These are phyloP conservation scores for Phortica okadai DNA, from an alignment of 2,888 invertebrate genomes.

Conservation along the genomic window DNA sequence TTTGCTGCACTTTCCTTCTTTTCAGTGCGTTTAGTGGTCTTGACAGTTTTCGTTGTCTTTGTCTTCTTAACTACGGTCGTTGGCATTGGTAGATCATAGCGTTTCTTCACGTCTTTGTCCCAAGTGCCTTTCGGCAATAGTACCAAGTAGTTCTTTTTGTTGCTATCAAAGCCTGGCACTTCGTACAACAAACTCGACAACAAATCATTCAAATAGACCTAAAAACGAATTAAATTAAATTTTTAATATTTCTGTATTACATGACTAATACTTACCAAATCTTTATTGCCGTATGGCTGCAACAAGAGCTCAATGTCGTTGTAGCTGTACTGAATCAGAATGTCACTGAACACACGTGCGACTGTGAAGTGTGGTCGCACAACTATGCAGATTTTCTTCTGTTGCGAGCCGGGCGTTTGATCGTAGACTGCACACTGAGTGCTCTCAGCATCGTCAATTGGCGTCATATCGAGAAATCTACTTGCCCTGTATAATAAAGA, in stretches of 20 bases:
- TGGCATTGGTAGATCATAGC: constrained; percentile 63
- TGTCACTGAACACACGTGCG: constrained; percentile 69
- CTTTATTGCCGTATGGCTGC: constrained; percentile 66
- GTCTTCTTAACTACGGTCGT: neutral
- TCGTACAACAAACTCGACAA: constrained; percentile 62
- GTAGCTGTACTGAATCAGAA: constrained; percentile 73
- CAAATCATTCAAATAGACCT: constrained; percentile 72
- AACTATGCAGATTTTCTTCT: constrained; percentile 74
- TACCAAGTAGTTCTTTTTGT: constrained; percentile 68
- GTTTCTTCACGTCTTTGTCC: constrained; percentile 68
- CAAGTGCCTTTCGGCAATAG: constrained; percentile 69
- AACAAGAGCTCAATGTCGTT: constrained; percentile 72
- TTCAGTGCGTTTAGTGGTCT: constrained; percentile 6
- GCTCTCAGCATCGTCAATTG: constrained; percentile 50
- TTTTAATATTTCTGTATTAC: neutral
- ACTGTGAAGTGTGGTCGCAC: constrained; percentile 73
- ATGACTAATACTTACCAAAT: constrained; percentile 59
- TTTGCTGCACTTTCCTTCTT: neutral
- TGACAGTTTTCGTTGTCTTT: constrained; percentile 27
- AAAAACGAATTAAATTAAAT: constrained; percentile 1
- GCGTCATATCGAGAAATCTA: constrained; percentile 15
- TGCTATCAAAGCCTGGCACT: constrained; percentile 69
- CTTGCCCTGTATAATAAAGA: constrained; percentile 23
- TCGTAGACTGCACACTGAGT: constrained; percentile 74
- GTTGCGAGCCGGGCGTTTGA: constrained; percentile 73